Percentiles rank a stretch among this genome's conserved stretches.
phyloP scores from a whole-genome alignment of 1,140 invertebrate species.

The Euura lappo region DNA sequence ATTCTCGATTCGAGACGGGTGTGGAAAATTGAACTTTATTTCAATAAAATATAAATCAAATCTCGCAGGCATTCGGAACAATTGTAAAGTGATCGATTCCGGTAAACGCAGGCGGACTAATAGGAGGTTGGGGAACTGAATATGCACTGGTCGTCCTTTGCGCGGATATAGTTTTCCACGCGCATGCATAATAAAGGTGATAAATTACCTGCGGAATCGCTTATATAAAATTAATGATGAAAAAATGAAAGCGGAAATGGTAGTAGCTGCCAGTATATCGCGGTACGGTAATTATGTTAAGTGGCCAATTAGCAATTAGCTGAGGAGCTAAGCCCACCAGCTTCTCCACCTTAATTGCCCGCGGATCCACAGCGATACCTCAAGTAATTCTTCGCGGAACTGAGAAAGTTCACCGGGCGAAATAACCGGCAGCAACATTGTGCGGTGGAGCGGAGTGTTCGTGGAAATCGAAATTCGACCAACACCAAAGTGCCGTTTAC shows the following conservation, averaged over 20 bases:
- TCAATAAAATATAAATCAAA: too few relatives aligned
- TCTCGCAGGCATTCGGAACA: background rate
- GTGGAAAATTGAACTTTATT: too few relatives aligned
- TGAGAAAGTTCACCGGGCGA: too few relatives aligned
- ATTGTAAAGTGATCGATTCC: background rate
- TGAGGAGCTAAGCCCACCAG: conserved; percentile 37
- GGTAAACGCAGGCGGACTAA: background rate
- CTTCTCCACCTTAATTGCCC: conserved; percentile 29
- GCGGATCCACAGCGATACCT: too few relatives aligned
- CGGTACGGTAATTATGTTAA: conserved; percentile 49
- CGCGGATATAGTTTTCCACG: background rate
- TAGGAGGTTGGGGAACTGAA: background rate
- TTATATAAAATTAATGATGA: conserved; percentile 32
- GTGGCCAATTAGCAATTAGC: conserved; percentile 53
- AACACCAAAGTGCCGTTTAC: too few relatives aligned
- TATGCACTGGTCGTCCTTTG: background rate
- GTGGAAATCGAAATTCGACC: too few relatives aligned
- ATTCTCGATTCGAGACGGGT: too few relatives aligned
- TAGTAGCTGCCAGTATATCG: conserved; percentile 36
- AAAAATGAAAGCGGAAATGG: conserved; percentile 44
- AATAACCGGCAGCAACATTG: too few relatives aligned
- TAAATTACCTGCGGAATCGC: background rate
- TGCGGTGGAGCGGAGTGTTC: too few relatives aligned
- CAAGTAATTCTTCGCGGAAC: too few relatives aligned
- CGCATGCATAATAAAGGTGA: conserved; percentile 1